Base-by-base conservation (phyloP, 2,797 vertebrate species). In the Hirundo rustica region DNA sequence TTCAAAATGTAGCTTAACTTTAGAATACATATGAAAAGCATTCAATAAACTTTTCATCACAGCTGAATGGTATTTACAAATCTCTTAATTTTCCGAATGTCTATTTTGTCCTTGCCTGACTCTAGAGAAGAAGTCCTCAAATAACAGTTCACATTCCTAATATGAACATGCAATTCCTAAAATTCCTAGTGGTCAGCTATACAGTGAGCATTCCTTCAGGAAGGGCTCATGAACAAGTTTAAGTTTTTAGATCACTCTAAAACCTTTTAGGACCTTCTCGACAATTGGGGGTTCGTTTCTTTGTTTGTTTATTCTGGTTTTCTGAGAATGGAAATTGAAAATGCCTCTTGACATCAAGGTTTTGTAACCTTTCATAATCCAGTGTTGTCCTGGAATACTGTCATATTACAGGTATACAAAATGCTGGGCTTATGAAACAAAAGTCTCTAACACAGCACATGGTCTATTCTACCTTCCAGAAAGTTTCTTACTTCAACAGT, bases 31-130 rank as follows among this genome's bases (percentile, higher is more conserved):
- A 65, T 9, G 57, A 83, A 94, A 85, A 85, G 45, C 64, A 83
- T 65, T 45, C 85, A 94, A 77, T 74, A 88, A 94, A 93, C 45
- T 85, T 89, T 77, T 89, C 74, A 89, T 45, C 87, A 91, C 45
- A 91, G 84, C 23, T 93, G 64, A 91, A 82, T 55, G 26, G 18
- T 50, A 73, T 87, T 87, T 79, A 91, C 84, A 94, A 45, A 45
- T 36, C 62, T 88, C 89, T 38, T 74, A 42, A 75, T 73, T 88
- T 76, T 62, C 55, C 75, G 20, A 81, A 88, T n/a, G 44, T 51
- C 44, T 94, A 1, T 88, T 90, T 66, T 95, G 62, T 57, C 70
- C 83, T 47, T 87, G 83, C 55, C 73, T 86, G 47, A 68, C 44
- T 86, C 32, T 40, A 54, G 18, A 85, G 45, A 60, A 36, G 42